These are phyloP conservation scores for Gasterosteus nipponicus DNA, from an alignment of 2,113 vertebrate species.

Conservation along the genomic window DNA sequence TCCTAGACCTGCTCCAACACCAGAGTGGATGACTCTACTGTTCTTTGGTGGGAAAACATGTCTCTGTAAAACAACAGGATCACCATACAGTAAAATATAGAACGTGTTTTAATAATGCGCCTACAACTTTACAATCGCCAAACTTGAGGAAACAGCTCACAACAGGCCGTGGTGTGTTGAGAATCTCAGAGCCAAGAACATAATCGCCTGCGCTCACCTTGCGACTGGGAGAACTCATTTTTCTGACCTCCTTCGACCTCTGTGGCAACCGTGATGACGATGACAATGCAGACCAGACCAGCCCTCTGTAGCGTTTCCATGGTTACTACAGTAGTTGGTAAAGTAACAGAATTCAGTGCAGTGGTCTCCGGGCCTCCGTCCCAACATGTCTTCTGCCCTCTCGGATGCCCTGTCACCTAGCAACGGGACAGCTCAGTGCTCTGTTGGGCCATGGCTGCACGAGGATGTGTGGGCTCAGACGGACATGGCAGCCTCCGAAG, in stretches of 20 bases:
- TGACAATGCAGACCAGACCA: slow-evolving; percentile 85
- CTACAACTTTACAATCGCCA: background rate
- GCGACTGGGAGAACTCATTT: slow-evolving; percentile 80
- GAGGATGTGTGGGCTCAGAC: slow-evolving; percentile 25
- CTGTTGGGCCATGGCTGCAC: slow-evolving; percentile 68
- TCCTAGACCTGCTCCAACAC: slow-evolving; percentile 5
- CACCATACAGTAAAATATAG: background rate
- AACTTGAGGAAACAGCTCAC: background rate
- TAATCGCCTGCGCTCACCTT: slow-evolving; percentile 83
- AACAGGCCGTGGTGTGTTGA: background rate
- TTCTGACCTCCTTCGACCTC: slow-evolving; percentile 74
- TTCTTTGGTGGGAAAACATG: background rate
- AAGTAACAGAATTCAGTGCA: slow-evolving; percentile 83
- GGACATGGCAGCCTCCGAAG: slow-evolving; percentile 49
- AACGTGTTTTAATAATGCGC: background rate
- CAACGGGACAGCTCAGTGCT: slow-evolving; percentile 75
- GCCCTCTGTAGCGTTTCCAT: slow-evolving; percentile 93
- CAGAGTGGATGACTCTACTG: background rate
- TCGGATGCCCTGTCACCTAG: slow-evolving; percentile 78
- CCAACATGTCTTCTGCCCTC: slow-evolving; percentile 97
- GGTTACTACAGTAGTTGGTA: slow-evolving; percentile 84
- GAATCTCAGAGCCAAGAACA: background rate
- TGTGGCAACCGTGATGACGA: slow-evolving; percentile 81
- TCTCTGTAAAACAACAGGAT: background rate
- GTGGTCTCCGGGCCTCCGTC: slow-evolving; percentile 86